phyloP scores from a whole-genome alignment of 2,888 invertebrate genomes.

The Thymelicus lineola region DNA sequence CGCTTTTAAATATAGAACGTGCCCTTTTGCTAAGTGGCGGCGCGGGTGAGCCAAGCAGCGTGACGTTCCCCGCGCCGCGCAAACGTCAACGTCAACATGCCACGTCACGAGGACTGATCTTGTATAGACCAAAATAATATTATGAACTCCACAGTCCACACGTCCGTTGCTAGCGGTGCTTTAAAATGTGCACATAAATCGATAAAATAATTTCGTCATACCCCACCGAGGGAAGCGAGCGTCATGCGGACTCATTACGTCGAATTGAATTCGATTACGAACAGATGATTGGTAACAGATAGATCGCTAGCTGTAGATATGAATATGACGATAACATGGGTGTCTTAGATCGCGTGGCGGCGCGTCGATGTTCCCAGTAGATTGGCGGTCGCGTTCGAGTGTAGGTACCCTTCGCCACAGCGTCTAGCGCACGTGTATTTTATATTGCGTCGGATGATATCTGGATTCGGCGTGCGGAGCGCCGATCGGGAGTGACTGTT shows the following conservation, averaged over 20 bases:
- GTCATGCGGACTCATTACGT: conserved; percentile 31
- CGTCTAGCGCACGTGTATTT: conserved; percentile 59
- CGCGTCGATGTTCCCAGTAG: conserved; percentile 64
- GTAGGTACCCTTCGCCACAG: conserved; percentile 57
- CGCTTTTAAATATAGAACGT: conserved; percentile 80
- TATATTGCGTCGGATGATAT: conserved; percentile 45
- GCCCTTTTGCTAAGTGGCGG: conserved; percentile 77
- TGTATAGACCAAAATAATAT: conserved; percentile 46
- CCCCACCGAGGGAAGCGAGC: conserved; percentile 20
- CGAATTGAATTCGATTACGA: conserved; percentile 33
- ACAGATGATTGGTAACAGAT: conserved; percentile 46
- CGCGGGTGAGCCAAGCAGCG: conserved; percentile 78
- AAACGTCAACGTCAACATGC: conserved; percentile 80
- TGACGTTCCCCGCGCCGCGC: conserved; percentile 81
- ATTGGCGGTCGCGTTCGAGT: conserved; percentile 69
- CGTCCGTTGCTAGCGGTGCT: conserved; percentile 45
- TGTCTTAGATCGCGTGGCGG: conserved; percentile 63
- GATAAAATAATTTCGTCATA: conserved; percentile 27
- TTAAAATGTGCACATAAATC: conserved; percentile 44
- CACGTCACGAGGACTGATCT: conserved; percentile 66
- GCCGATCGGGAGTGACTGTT: conserved; percentile 23
- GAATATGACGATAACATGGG: conserved; percentile 74
- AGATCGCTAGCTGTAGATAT: conserved; percentile 66
- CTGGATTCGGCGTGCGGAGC: conserved; percentile 28
- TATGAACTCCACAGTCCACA: conserved; percentile 24